Evolutionary conservation across 1,140 invertebrate species (phyloP).

Genomic region (Papilio polyxenes): DNA sequence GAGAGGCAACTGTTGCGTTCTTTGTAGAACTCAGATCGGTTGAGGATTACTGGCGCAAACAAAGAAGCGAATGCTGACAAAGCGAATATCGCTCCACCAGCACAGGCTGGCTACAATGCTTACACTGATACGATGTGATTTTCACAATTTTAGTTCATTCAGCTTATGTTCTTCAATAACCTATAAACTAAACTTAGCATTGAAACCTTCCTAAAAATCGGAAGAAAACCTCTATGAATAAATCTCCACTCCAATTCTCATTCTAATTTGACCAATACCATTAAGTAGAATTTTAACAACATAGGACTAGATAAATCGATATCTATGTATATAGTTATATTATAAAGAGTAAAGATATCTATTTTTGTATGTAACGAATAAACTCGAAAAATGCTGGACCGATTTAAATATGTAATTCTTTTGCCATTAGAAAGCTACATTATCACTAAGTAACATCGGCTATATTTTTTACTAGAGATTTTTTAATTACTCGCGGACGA

Average conservation of each 20-base stretch:
- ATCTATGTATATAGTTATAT: too few species aligned
- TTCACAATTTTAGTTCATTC: not conserved
- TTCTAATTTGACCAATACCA: too few species aligned
- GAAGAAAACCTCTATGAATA: not conserved
- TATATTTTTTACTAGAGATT: too few species aligned
- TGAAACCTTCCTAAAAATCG: not conserved
- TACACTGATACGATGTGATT: not conserved
- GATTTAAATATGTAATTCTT: too few species aligned
- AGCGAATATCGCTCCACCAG: conserved; percentile 29
- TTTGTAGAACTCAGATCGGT: conserved; percentile 24
- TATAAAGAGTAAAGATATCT: too few species aligned
- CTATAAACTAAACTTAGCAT: not conserved
- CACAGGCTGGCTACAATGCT: conserved; percentile 18
- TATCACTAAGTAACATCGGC: too few species aligned
- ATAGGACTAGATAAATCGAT: too few species aligned
- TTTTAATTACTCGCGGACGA: too few species aligned
- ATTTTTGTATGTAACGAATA: too few species aligned
- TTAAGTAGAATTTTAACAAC: too few species aligned
- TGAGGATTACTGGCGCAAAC: conserved; percentile 31
- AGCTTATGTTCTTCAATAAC: not conserved
- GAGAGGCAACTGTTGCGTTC: conserved; percentile 30
- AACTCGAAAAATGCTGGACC: too few species aligned
- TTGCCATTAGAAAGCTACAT: too few species aligned
- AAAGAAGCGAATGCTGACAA: conserved; percentile 32
- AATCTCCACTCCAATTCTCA: not conserved